A percentile compares a stretch with the other conserved stretches of the same genome.
phyloP scores from a whole-genome alignment of 2,888 invertebrate genomes.

The Drosophila percnosoma region DNA sequence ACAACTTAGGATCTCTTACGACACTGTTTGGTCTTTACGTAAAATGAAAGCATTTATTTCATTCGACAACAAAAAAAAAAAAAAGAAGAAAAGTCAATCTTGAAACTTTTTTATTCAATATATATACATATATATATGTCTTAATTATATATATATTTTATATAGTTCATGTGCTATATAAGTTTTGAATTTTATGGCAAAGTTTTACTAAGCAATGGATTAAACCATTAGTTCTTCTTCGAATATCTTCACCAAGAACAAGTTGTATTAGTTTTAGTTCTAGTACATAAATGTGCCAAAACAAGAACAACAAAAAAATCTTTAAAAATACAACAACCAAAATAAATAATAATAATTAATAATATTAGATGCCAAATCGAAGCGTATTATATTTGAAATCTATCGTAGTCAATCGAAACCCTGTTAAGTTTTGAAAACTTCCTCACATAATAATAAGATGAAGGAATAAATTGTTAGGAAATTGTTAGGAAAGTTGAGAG shows the following conservation, averaged over 20 bases:
- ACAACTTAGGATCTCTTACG: constrained; percentile 36
- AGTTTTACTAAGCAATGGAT: constrained; percentile 43
- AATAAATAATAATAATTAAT: constrained; percentile 15
- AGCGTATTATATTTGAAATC: constrained; percentile 29
- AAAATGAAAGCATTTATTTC: constrained; percentile 65
- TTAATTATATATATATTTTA: constrained; percentile 37
- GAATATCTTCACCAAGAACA: constrained; percentile 30
- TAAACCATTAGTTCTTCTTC: constrained; percentile 26
- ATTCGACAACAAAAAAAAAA: constrained; percentile 7
- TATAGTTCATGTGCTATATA: constrained; percentile 41
- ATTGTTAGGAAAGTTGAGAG: constrained; percentile 45
- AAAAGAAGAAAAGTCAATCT: constrained; percentile 2
- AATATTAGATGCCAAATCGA: constrained; percentile 33
- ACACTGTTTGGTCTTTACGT: constrained; percentile 27
- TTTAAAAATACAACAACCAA: constrained; percentile 9
- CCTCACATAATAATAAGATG: constrained; percentile 14
- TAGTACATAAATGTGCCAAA: constrained; percentile 74
- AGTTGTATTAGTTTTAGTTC: constrained; percentile 67
- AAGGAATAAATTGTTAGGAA: constrained; percentile 52
- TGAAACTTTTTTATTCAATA: constrained; percentile 34
- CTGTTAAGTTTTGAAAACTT: constrained; percentile 68
- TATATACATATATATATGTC: constrained; percentile 26
- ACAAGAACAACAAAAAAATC: constrained; percentile 5
- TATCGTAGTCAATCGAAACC: constrained; percentile 34
- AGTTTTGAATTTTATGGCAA: constrained; percentile 54